phyloP scores from a whole-genome alignment of 2,888 invertebrate species.

The Alloplasta piceator region DNA sequence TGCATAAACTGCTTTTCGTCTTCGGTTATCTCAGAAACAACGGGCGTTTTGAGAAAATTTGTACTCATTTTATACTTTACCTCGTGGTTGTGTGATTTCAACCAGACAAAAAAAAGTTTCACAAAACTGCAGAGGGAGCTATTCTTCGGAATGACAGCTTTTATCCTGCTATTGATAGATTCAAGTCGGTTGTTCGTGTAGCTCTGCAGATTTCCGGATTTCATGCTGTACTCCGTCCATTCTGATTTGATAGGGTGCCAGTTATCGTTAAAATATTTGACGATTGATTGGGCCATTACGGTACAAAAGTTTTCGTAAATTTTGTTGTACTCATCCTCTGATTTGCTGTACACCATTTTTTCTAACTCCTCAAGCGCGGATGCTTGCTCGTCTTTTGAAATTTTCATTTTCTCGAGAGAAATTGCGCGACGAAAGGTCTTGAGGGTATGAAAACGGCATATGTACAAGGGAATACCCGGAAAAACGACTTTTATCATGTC shows the following conservation, averaged over 20 bases:
- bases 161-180: conserved; percentile 57
- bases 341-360: conserved; percentile 26
- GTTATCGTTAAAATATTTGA: conserved; percentile 62
- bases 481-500: conserved; percentile 49
- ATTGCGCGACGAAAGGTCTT: conserved; percentile 39
- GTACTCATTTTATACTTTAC: neutral
- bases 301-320: conserved; percentile 40
- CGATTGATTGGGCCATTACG: conserved; percentile 33
- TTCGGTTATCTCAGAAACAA: no score
- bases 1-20: no score
- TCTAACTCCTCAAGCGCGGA: conserved; percentile 15
- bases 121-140: conserved; percentile 36
- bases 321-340: conserved; percentile 19
- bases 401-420: conserved; percentile 28
- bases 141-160: conserved; percentile 51
- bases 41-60: no score
- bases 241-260: conserved; percentile 65
- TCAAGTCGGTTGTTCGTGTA: conserved; percentile 64
- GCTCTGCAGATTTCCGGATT: conserved; percentile 53
- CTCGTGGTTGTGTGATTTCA: conserved; percentile 30
- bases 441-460: conserved; percentile 52
- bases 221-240: conserved; percentile 62
- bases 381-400: conserved; percentile 5
- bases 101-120: conserved; percentile 59
- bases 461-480: conserved; percentile 37